Evolutionary conservation across 2,797 vertebrate species (phyloP).

Genomic region (Darevskia nairensis): DNA sequence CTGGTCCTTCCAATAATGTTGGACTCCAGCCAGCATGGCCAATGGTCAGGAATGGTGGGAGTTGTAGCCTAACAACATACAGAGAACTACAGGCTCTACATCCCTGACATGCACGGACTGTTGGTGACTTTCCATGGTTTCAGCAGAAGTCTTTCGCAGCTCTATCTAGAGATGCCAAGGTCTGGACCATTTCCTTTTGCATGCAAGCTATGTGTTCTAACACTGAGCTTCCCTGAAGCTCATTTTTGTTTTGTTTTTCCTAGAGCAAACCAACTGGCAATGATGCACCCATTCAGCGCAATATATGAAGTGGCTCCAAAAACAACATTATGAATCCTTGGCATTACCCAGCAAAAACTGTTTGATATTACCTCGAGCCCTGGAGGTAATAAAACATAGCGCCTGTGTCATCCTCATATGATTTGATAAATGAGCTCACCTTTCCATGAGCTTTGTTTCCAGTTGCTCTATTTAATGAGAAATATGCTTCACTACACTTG

Average conservation of each 20-base stretch:
- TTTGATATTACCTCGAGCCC: slow-evolving; percentile 44
- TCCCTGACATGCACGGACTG: too few species aligned
- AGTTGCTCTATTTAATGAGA: slow-evolving; percentile 52
- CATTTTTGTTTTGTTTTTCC: not conserved
- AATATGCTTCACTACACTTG: slow-evolving; percentile 40
- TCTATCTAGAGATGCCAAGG: too few species aligned
- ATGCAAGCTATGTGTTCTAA: not conserved
- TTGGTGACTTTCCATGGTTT: too few species aligned
- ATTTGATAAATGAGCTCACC: slow-evolving; percentile 53
- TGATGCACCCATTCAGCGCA: not conserved
- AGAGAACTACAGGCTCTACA: too few species aligned
- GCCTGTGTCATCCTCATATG: slow-evolving; percentile 31
- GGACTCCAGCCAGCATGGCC: too few species aligned
- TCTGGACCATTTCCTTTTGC: not conserved
- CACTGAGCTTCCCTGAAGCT: not conserved
- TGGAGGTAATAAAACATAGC: slow-evolving; percentile 45
- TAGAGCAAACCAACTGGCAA: not conserved
- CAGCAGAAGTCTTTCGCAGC: too few species aligned
- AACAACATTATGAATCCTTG: slow-evolving; percentile 6
- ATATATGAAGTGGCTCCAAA: not conserved
- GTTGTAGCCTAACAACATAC: too few species aligned
- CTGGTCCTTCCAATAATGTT: too few species aligned
- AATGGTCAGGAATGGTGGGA: too few species aligned
- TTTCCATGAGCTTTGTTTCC: slow-evolving; percentile 28
- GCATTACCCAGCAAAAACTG: not conserved